Evolutionary conservation across 2,113 vertebrate genomes (phyloP).

Genomic region (Otis tarda): DNA sequence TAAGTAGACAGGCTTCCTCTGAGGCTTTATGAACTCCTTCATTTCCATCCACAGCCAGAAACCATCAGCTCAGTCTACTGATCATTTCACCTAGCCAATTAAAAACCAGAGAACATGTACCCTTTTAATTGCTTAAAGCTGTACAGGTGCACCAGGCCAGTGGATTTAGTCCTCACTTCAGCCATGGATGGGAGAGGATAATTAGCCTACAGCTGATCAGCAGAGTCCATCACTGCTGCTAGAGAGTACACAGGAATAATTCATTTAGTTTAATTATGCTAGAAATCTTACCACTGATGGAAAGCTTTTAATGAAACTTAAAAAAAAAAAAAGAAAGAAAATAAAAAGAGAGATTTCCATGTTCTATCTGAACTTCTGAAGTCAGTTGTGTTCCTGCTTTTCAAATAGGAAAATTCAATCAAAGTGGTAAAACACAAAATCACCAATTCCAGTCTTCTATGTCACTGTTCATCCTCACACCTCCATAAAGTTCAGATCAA

Average conservation of each 20-base stretch:
- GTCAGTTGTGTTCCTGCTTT: not conserved
- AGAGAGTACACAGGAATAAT: not conserved
- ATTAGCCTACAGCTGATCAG: not conserved
- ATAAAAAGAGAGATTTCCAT: accelerated
- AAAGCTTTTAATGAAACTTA: not conserved
- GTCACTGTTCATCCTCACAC: not conserved
- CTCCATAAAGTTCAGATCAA: not conserved
- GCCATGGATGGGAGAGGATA: not conserved
- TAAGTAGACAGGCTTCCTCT: accelerated
- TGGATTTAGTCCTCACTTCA: not conserved
- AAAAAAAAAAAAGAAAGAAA: no score
- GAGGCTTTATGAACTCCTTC: not conserved
- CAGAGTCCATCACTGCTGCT: not conserved
- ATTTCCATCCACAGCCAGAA: not conserved
- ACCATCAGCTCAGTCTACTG: not conserved
- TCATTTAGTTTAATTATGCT: not conserved
- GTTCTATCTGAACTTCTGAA: not conserved
- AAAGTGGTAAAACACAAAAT: not conserved
- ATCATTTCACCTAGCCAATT: not conserved
- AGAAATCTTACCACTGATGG: not conserved
- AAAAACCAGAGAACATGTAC: not conserved
- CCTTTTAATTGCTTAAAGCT: not conserved
- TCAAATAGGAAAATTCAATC: not conserved
- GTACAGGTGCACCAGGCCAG: not conserved
- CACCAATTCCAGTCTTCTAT: not conserved